A percentile compares a stretch with the other conserved stretches of the same genome.
Evolutionary conservation across 2,113 vertebrate genomes (phyloP).

Genomic region (Scopus umbretta): DNA sequence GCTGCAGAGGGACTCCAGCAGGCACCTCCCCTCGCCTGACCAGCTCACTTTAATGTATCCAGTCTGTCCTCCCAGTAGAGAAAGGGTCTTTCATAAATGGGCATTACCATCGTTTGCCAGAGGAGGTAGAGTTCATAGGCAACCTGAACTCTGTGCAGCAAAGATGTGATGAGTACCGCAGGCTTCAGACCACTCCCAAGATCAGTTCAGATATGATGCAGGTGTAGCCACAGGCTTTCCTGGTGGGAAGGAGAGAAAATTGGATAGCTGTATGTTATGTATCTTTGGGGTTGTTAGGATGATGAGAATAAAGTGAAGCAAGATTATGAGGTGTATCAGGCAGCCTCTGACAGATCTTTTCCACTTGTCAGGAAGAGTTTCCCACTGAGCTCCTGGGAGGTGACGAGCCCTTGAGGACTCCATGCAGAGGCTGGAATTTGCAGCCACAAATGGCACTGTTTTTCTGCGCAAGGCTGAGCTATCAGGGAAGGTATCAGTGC

Average conservation of each 20-base stretch:
- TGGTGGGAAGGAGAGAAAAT: not conserved
- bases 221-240: not conserved
- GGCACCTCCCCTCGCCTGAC: not conserved
- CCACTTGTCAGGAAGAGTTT: not conserved
- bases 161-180: not conserved
- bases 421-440: not conserved
- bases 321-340: not conserved
- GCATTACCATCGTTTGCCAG: not conserved
- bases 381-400: not conserved
- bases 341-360: not conserved
- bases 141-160: not conserved
- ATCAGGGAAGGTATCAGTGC: constrained; percentile 12
- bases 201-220: not conserved
- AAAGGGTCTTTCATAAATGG: not conserved
- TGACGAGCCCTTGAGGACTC: not conserved
- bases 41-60: not conserved
- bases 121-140: not conserved
- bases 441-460: not conserved
- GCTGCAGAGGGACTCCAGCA: not conserved
- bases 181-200: not conserved
- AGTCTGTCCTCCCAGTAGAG: not conserved
- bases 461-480: constrained; percentile 1
- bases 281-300: not conserved
- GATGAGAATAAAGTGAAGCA: not conserved
- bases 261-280: not conserved